Base-by-base conservation (phyloP, 2,113 vertebrate genomes). In the Antigone vipio region DNA sequence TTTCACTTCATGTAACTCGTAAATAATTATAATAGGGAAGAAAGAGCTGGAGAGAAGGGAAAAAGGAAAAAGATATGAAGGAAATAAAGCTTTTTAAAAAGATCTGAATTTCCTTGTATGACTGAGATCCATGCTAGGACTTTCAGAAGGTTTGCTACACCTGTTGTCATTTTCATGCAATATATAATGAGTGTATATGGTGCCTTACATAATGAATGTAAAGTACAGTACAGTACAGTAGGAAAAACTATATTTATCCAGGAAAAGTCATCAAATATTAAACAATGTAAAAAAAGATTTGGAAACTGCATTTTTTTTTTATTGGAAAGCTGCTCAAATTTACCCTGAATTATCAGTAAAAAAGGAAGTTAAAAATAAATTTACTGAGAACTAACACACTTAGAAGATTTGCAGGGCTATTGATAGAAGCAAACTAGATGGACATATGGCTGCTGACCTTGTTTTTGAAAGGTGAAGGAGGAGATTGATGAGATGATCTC, bases 401-500 rank as follows among this genome's bases (percentile, higher is more conserved):
- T 56, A 12, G 3, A 58, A 56, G 4, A 40, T 71, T 78, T 88
- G 2, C 15, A 49, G 23, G 5, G 15, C 1, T 13, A 34, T 2
- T 30, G 11, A 12, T 67, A 17, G 9, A 20, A 50, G 9, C 29
- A 59, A 85, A 47, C 22, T 71, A 32, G 16, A 38, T 4, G 11
- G 24, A 49, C 19, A 35, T 24, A 34, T 9, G 18, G 32, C 9
- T 74, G 15, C 18, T 89, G 42, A 32, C 3, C 9, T 89, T 26
- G 32, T 40, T 88, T 89, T 38, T 55, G 26, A 85, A 89, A 66
- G 2, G 11, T 30, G 44, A 74, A 64, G 10, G 10, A 76, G 19
- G 27, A 84, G 2, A 5, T 3, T 89, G 30, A 47, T 0, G 0
- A 42, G 6, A 2, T 71, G 10, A 35, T 49, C 12, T 69, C 16